A percentile compares a stretch with the other conserved stretches of the same genome.
These are phyloP conservation scores for Empis livida DNA, from an alignment of 2,888 invertebrate species.

Conservation along the genomic window DNA sequence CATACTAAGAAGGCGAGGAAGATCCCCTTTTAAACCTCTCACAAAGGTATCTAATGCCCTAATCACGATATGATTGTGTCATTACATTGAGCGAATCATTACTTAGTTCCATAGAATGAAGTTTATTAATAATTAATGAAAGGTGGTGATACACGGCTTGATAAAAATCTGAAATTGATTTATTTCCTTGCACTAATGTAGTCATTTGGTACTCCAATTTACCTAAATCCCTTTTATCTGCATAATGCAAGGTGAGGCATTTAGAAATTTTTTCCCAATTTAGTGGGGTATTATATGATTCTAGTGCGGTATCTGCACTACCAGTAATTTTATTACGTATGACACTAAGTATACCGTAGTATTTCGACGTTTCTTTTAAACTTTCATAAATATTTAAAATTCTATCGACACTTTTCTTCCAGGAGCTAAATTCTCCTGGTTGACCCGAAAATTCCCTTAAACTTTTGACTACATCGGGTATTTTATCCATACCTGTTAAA, in stretches of 20 bases:
- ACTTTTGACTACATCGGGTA: background rate
- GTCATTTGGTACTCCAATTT: slow-evolving; percentile 14
- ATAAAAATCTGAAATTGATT: slow-evolving; percentile 1
- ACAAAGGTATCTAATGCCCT: slow-evolving; percentile 8
- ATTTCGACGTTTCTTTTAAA: slow-evolving; percentile 3
- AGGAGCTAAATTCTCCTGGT: slow-evolving; percentile 1
- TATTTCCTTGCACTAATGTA: slow-evolving; percentile 7
- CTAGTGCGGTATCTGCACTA: slow-evolving; percentile 3
- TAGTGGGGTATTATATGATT: slow-evolving; percentile 2
- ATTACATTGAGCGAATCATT: background rate
- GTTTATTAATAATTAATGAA: slow-evolving; percentile 5
- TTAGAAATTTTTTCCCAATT: slow-evolving; percentile 10
- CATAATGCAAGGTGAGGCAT: slow-evolving; percentile 10
- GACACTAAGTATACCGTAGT: slow-evolving; percentile 4
- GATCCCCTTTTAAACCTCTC: slow-evolving; percentile 8
- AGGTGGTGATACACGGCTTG: slow-evolving; percentile 5
- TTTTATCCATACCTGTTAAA: background rate
- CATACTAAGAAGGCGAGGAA: slow-evolving; percentile 11
- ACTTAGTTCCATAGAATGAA: slow-evolving; percentile 5
- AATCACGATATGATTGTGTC: slow-evolving; percentile 3
- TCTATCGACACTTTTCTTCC: slow-evolving; percentile 3
- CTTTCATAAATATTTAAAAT: slow-evolving; percentile 1
- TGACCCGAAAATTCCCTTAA: background rate
- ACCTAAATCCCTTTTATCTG: slow-evolving; percentile 11
- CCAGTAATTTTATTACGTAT: slow-evolving; percentile 7